Conservation (phyloP, 2,797 vertebrate genomes). For the Columba guinea region DNA sequence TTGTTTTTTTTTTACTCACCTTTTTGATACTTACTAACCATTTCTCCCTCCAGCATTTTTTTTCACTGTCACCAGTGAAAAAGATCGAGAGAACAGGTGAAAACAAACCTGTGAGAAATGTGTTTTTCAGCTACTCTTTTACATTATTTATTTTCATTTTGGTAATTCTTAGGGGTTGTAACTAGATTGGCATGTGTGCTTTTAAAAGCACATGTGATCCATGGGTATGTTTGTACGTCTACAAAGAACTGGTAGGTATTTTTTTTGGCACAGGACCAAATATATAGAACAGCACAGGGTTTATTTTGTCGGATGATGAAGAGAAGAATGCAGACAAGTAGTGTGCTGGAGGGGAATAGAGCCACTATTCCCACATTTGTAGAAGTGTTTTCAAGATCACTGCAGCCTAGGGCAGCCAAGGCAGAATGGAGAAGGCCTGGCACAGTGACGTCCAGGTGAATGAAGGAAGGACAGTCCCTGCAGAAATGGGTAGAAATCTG, state of each 20-base stretch:
- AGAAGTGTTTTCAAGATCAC: not conserved
- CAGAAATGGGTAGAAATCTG: not conserved
- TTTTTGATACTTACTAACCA: not conserved
- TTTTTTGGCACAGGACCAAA: not conserved
- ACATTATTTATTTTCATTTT: not conserved
- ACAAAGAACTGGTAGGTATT: fast-evolving
- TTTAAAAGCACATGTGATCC: fast-evolving
- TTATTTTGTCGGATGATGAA: not conserved
- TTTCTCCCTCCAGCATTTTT: not conserved
- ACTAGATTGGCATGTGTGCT: not conserved
- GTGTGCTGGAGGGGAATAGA: not conserved
- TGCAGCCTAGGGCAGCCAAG: fast-evolving
- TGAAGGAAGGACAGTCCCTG: not conserved
- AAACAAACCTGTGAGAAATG: not conserved
- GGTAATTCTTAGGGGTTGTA: not conserved
- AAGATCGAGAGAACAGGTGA: not conserved
- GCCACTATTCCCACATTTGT: fast-evolving
- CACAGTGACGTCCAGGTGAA: fast-evolving
- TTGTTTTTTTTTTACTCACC: not conserved
- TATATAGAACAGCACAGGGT: not conserved
- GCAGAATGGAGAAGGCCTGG: not conserved
- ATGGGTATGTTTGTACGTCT: too few species aligned
- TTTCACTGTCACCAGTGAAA: not conserved
- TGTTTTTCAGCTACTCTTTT: not conserved
- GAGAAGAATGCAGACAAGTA: not conserved